Conservation (phyloP, 2,113 vertebrate genomes). For the Trinectes maculatus region DNA sequence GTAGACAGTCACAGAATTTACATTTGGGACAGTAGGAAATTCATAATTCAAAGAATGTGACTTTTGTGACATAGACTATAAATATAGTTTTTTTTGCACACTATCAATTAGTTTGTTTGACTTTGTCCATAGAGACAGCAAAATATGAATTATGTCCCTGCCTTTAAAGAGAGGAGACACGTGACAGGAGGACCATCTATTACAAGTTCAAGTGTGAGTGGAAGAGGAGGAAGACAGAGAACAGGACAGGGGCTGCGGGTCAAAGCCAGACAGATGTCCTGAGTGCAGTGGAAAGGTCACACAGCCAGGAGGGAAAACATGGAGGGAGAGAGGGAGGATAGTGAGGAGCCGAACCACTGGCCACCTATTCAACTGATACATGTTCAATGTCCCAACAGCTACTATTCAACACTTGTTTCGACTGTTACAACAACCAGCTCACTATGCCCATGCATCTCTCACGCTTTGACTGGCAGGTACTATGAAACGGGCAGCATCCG, state of each 20-base stretch:
- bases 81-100: not conserved
- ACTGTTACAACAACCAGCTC: not conserved
- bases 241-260: constrained; percentile 7
- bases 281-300: constrained; percentile 25
- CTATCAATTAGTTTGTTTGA: too few relatives aligned
- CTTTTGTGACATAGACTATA: not conserved
- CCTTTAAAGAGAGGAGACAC: not conserved
- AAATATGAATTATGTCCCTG: too few relatives aligned
- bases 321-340: constrained; percentile 5
- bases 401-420: too few relatives aligned
- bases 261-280: constrained; percentile 20
- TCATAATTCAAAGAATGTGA: not conserved
- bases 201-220: not conserved
- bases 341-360: too few relatives aligned
- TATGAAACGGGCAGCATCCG: constrained; percentile 99
- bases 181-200: not conserved
- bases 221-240: too few relatives aligned
- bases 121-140: too few relatives aligned
- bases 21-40: not conserved
- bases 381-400: too few relatives aligned
- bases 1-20: not conserved
- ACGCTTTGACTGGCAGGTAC: constrained; percentile 84
- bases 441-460: not conserved
- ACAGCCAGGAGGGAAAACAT: not conserved
- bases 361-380: too few relatives aligned